Evolutionary conservation across 2,797 vertebrate genomes (phyloP).

Genomic region (Dallia pectoralis): DNA sequence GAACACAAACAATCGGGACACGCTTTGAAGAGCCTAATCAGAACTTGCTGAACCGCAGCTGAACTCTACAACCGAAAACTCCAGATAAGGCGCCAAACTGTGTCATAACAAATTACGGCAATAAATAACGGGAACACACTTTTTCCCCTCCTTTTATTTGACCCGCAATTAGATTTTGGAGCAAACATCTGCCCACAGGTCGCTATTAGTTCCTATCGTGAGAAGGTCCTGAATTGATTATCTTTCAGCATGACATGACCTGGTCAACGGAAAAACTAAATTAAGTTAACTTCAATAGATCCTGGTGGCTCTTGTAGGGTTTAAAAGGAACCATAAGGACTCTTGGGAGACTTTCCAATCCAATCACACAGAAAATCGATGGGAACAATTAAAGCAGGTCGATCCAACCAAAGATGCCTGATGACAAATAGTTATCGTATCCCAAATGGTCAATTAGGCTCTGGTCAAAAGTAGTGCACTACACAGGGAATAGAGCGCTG

Average conservation of each 20-base stretch:
- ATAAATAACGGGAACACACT: neutral
- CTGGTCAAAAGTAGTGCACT: neutral
- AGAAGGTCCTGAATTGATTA: conserved; percentile 44
- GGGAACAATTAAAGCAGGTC: conserved; percentile 56
- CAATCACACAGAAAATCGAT: conserved; percentile 48
- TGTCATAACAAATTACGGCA: neutral
- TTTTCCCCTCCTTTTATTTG: neutral
- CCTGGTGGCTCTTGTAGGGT: conserved; percentile 41
- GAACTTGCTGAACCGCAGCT: neutral
- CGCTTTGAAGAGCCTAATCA: neutral
- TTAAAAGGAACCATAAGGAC: conserved; percentile 28
- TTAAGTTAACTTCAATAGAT: conserved; percentile 55
- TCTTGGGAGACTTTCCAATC: conserved; percentile 38
- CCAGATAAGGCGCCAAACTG: neutral
- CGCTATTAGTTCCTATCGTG: conserved; percentile 16
- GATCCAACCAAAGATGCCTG: conserved; percentile 32
- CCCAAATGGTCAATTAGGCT: neutral
- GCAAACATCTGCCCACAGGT: conserved; percentile 40
- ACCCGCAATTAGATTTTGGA: neutral
- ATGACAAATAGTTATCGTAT: conserved; percentile 40
- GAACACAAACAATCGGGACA: neutral
- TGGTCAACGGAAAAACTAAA: conserved; percentile 53
- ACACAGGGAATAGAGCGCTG: neutral
- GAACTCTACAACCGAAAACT: neutral
- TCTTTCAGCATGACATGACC: conserved; percentile 45